Evolutionary conservation across 2,113 vertebrate genomes (phyloP), one percentile per base, ranked within the genome.

Genomic region (Chrysochloris asiatica): DNA sequence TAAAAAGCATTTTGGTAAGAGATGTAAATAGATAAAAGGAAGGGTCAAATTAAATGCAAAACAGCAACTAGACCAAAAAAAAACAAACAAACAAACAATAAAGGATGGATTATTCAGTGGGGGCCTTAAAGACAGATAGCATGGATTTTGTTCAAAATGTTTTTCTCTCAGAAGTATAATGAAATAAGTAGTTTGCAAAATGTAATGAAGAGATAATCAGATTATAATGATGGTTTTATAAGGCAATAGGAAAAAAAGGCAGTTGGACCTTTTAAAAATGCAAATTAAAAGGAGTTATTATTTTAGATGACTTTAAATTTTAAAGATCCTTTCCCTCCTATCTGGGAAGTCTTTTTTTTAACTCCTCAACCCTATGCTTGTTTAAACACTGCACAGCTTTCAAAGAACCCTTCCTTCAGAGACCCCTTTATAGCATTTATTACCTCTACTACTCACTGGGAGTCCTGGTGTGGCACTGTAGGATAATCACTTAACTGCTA

Each of bases 1-100:
- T 90, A 92, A 48, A 75, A 87, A 94, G 91, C n/a, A 86, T 94
- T 88, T 77, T 92, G n/a, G 41, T 90, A 93, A 90, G 24, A 91
- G 54, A 47, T 79, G 61, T 72, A 92, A 94, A 84, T 82, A 93
- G 93, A 91, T 93, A 91, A 94, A 93, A 95, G 61, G 4, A 73
- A 94, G 75, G 45, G 54, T 71, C 88, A 86, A 85, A 95, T 95
- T 88, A 95, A 91, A 95, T 88, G 54, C 86, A 96, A 94, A 94
- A 65, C 30, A 93, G 56, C 85, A 89, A 78, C 77, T 63, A 88
- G 22, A 89, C 21, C 69, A 86, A 82, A 50, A 48, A 48, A 13
- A 48, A 48, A 48, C n/a, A n/a, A n/a, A n/a, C n/a, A n/a, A 48
- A 7, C 36, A 61, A 83, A 36, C 48, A 59, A 43, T 41, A 33